Base-by-base conservation (phyloP, 2,888 invertebrate species). In the Drosophila flavopinicola region DNA sequence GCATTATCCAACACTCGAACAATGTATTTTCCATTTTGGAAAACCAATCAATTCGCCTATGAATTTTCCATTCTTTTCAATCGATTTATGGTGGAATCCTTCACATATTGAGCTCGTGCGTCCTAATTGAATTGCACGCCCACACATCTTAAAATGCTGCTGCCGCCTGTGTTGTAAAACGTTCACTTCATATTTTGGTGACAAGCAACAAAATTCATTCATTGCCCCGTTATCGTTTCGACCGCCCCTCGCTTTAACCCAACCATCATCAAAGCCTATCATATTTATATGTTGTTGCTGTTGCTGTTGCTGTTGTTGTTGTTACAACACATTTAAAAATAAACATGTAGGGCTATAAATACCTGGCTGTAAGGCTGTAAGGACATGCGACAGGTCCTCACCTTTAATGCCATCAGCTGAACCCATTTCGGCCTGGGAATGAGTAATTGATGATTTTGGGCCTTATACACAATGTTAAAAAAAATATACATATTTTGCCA, bases 1-100 rank as follows among this genome's bases (percentile, higher is more conserved):
- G 15, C 35, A 48, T 64, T 59, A 63, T 47, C 30, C 30, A 48
- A 30, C 64, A 48, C 20, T 61, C 63, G 29, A n/a, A 20, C 25
- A 24, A 37, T 44, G 15, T 17, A 41, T n/a, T 59, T 60, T 60
- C 24, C 49, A 38, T 48, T 59, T 59, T 64, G 20, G 32, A 65
- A 73, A 74, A 65, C 45, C 66, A 76, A 76, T 84, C 76, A 79
- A 64, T 74, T 64, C 70, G 73, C 60, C 79, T 64, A 69, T 83
- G 79, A 78, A 75, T 75, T 78, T 20, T 20, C 20, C 2, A 11
- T 32, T 7, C 6, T 38, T 32, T 35, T 35, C 39, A 49, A 83
- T 60, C 41, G 66, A 76, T 57, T 59, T 53, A 35, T 13, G 65
- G n/a, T n/a, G 11, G 11, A 44, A 10, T 13, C 29, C 39, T 17